Conservation (phyloP, 1,140 invertebrate genomes). For the silkworm (Bombyx mori) region DNA sequence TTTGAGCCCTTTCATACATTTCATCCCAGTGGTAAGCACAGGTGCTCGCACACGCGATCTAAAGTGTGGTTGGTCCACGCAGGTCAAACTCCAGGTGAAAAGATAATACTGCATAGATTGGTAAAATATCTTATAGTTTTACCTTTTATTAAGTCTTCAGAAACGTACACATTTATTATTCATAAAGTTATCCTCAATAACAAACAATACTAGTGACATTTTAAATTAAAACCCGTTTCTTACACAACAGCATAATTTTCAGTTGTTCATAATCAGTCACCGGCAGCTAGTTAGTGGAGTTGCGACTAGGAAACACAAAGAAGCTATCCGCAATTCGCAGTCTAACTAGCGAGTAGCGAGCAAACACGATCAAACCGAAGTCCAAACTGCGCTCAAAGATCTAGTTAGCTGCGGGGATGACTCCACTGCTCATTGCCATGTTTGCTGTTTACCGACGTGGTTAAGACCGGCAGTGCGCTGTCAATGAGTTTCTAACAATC, state of each 20-base stretch:
- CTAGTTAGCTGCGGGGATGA: constrained; percentile 53
- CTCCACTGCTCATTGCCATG: constrained; percentile 33
- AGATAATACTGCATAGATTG: too few species aligned
- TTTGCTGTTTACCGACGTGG: constrained; percentile 34
- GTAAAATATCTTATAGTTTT: too few species aligned
- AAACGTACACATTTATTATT: too few species aligned
- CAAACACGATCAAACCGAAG: constrained; percentile 58
- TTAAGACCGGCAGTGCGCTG: constrained; percentile 12
- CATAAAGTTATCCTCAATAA: too few species aligned
- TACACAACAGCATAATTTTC: constrained; percentile 18
- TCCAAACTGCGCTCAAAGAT: constrained; percentile 60
- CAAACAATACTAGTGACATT: too few species aligned
- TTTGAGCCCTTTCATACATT: too few species aligned
- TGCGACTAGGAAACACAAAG: constrained; percentile 56
- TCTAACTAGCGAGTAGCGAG: constrained; percentile 52
- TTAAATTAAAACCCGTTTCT: not conserved
- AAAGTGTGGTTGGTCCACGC: too few species aligned
- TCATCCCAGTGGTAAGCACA: too few species aligned
- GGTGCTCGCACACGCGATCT: too few species aligned
- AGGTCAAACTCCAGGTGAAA: too few species aligned
- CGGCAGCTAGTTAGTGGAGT: constrained; percentile 62
- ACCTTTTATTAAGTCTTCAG: too few species aligned
- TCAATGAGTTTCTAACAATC: not conserved
- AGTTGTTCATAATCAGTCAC: constrained; percentile 30
- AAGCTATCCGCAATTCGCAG: constrained; percentile 48